Evolutionary conservation across 2,113 vertebrate species (phyloP), one percentile per base, ranked within the genome.

Genomic region (Trochalopteron elliotii): DNA sequence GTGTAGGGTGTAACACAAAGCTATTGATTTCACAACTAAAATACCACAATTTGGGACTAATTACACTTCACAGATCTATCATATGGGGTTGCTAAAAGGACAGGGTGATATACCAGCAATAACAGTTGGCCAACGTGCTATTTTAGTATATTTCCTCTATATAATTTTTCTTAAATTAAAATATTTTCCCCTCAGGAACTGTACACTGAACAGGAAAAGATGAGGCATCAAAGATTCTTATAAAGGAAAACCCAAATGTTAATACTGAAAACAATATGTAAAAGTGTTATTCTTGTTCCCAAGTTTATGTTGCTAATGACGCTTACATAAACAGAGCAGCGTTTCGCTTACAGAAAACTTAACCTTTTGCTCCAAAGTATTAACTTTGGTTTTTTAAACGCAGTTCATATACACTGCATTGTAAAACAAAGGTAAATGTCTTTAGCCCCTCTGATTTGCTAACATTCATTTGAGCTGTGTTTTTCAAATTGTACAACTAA

Each of bases 101-200:
- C 3, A 81, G 57, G 10, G 33, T 28, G 39, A 78, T 64, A 89
- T 10, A 89, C 6, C 20, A 87, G 77, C 40, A 81, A 49, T 12
- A 93, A 86, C 3, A 23, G 28, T 40, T 65, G 37, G n/a, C 28
- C 37, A 81, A 90, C 83, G 31, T 49, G 52, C 70, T 96, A 92
- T 94, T 95, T 96, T 75, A 60, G 85, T 68, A 53, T 81, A 71
- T 90, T 96, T 96, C 92, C 80, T 81, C 65, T n/a, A 50, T 31
- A 86, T 39, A 90, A 79, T 89, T 94, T 96, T 84, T 96, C 86
- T 95, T 88, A 94, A 88, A 83, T 93, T 86, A 87, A 94, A 95
- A 71, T 93, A 90, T 96, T 96, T 96, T 92, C 72, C 90, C 61
- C 40, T 81, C 80, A 89, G 90, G 92, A 96, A 90, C 76, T 81